Evolutionary conservation across 2,888 invertebrate genomes (phyloP).

Genomic region (Tetragonula carbonaria): DNA sequence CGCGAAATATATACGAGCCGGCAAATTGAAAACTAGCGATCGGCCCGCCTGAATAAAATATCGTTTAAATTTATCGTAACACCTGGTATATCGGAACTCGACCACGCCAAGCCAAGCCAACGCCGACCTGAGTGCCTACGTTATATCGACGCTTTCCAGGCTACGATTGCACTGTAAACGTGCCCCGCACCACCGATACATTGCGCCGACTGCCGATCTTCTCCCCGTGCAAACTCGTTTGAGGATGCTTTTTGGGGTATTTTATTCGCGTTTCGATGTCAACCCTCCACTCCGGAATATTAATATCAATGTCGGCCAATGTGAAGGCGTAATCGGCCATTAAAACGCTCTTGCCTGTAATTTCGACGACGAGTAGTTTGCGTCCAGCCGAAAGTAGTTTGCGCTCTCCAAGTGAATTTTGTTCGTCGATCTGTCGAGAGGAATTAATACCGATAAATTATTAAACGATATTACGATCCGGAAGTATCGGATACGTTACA

Average conservation of each 20-base stretch:
- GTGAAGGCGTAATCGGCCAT: background rate
- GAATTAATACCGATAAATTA: slow-evolving; percentile 51
- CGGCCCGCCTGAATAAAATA: slow-evolving; percentile 83
- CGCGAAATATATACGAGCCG: slow-evolving; percentile 82
- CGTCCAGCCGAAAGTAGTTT: background rate
- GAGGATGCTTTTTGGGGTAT: slow-evolving; percentile 35
- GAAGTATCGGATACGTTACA: slow-evolving; percentile 37
- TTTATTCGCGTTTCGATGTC: slow-evolving; percentile 33
- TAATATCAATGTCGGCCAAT: background rate
- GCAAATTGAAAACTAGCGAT: slow-evolving; percentile 84
- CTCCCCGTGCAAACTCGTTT: slow-evolving; percentile 21
- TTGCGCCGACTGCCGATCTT: slow-evolving; percentile 15
- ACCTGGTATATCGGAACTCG: slow-evolving; percentile 80
- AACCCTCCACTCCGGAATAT: background rate
- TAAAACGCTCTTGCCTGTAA: background rate
- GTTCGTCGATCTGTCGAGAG: background rate
- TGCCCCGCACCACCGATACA: slow-evolving; percentile 45
- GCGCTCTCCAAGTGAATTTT: background rate
- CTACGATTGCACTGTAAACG: slow-evolving; percentile 66
- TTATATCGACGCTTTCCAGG: slow-evolving; percentile 64
- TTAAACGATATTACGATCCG: slow-evolving; percentile 51
- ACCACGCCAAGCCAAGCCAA: slow-evolving; percentile 65
- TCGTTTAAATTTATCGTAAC: slow-evolving; percentile 83
- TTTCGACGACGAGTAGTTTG: background rate
- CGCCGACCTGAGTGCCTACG: slow-evolving; percentile 68